Base-by-base conservation (phyloP, 2,888 invertebrate genomes). In the Acronicta leporina region DNA sequence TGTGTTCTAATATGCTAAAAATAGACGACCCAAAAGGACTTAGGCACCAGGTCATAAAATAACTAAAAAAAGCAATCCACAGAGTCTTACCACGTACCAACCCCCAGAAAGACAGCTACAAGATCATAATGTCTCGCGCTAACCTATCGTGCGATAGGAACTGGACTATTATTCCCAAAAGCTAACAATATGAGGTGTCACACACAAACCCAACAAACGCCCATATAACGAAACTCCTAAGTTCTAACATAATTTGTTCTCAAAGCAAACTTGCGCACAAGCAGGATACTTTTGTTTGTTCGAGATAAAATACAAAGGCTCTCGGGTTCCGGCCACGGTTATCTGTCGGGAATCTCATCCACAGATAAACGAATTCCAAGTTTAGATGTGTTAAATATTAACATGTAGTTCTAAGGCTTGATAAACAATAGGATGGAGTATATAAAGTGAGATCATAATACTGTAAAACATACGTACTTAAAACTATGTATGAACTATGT, bases 281-380 rank as follows among this genome's bases (percentile, higher is more conserved):
- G 85, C 79, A 91, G 94, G 94, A 94, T 92, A 93, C 86, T 85
- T 86, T 87, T 93, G 90, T 94, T 94, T 94, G 87, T 74, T 77
- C 81, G 82, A 93, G 94, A 94, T 93, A 93, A 92, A 70, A 88
- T 84, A 93, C 92, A 92, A 94, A 92, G 86, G 89, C 81, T 85
- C 82, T 80, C 82, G 87, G 84, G 85, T 87, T 89, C 87, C 86
- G 87, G 83, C 82, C 82, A 79, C 75, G 83, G 86, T 94, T 93
- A 93, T 93, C 92, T 88, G 63, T 72, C 65, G 79, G 75, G 87
- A 89, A 89, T 88, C 90, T 87, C 66, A 68, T 73, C 79, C 81
- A 85, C 81, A 93, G 92, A 93, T 92, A 93, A 92, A 89, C 80
- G 88, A 90, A 93, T 92, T 88, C 91, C 87, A 47, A 87, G 82